Evolutionary conservation across 2,888 invertebrate species (phyloP).

Genomic region (Eueremaeus valkanovi): DNA sequence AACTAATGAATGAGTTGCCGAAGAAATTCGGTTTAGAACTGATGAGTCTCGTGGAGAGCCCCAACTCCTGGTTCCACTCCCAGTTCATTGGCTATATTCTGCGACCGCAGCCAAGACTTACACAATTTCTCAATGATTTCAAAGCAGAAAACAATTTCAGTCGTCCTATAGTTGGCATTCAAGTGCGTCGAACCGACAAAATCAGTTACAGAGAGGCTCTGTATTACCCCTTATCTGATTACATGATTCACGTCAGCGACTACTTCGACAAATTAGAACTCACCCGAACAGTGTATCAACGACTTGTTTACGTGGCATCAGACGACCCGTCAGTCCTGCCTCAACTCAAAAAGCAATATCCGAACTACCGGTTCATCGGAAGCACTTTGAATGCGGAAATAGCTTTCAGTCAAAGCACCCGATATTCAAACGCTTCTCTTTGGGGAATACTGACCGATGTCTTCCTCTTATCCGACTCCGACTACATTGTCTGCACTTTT

Average conservation of each 20-base stretch:
- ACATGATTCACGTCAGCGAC: conserved; percentile 6
- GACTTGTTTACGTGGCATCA: conserved; percentile 6
- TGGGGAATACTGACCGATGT: conserved; percentile 15
- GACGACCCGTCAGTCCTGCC: conserved; percentile 17
- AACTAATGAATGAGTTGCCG: conserved; percentile 4
- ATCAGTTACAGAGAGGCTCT: background rate
- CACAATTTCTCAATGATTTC: background rate
- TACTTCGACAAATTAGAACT: conserved; percentile 6
- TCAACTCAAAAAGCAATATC: background rate
- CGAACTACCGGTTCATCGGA: background rate
- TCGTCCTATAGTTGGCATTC: conserved; percentile 18
- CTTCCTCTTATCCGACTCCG: background rate
- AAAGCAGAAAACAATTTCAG: background rate
- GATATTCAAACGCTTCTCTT: conserved; percentile 29
- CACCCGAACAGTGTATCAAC: background rate
- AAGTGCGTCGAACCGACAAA: conserved; percentile 20
- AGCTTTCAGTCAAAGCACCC: conserved; percentile 1
- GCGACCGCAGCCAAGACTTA: conserved; percentile 1
- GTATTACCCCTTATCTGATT: conserved; percentile 21
- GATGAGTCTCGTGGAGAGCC: background rate
- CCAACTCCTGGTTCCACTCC: conserved; percentile 18
- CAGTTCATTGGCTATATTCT: conserved; percentile 18
- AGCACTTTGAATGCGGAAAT: background rate
- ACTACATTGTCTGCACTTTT: conserved; percentile 20
- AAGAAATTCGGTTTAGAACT: background rate